Evolutionary conservation across 1,140 invertebrate species (phyloP), one percentile per base, ranked within the genome.

Genomic region (Anagrus nilaparvatae): DNA sequence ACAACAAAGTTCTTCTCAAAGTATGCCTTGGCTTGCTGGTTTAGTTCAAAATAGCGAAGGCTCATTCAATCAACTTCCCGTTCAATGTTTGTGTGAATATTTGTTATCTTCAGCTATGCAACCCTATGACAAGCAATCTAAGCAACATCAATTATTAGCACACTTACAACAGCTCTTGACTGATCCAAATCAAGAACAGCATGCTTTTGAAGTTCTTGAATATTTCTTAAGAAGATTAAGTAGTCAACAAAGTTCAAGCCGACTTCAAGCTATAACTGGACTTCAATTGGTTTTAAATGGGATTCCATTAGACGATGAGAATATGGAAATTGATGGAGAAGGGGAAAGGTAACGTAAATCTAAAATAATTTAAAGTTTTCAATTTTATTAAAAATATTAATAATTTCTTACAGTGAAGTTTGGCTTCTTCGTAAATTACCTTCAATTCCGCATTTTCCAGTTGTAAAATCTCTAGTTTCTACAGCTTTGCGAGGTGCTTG

Each of bases 11-110:
- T 82, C 87, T 9, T 84, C 81, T 14, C 86, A 89, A 47, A 87
- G 92, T 16, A 95, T 97, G 90, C 90, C 93, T 4, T 97, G 93
- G 93, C 70, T 98, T 25, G 89, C 91, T 10, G 90, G 95, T 60
- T 67, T 98, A 21, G 87, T 98, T 10, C 85, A 93, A 49, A 90
- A 85, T 48, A 89, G 85, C 51, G 89, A 94, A 55, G 81, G 87
- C 3, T 85, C 87, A n/a, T 70, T 82, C 3, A 78, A 84, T 55
- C 83, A 91, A 43, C 64, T 97, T 7, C 93, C 93, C 0, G 90
- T 97, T 17, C 92, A 96, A 55, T 96, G 93, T 65, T 72, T 97
- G 5, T 97, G 93, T 70, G 93, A 97, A 65, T 97, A 96, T 66
- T 70, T 97, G 17, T 74, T 95, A 1, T 89, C 87, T 16, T 82